Evolutionary conservation across 2,113 vertebrate species (phyloP).

Genomic region (Gymnogyps californianus): DNA sequence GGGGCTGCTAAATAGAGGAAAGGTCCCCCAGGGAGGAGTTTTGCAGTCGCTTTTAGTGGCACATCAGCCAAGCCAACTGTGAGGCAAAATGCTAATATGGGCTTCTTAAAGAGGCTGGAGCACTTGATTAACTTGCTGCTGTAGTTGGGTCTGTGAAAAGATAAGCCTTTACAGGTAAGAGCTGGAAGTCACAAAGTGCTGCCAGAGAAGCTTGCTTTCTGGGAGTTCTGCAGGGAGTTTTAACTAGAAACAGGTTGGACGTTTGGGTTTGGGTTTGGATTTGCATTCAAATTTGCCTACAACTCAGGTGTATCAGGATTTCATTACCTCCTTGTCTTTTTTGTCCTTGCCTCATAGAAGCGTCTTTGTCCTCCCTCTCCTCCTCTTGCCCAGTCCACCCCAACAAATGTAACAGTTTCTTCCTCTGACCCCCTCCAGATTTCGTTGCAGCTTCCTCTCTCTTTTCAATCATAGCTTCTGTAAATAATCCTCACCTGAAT

Average conservation of each 20-base stretch:
- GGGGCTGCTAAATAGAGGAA: neutral
- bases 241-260: neutral
- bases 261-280: neutral
- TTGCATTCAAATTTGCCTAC: neutral
- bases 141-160: neutral
- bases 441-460: neutral
- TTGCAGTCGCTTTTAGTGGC: neutral
- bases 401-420: neutral
- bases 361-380: neutral
- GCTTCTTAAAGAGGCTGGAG: neutral
- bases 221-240: neutral
- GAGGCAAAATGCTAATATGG: conserved; percentile 7
- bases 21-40: conserved; percentile 1
- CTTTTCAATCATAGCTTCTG: neutral
- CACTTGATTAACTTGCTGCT: conserved; percentile 11
- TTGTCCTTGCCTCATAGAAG: neutral
- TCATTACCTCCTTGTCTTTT: neutral
- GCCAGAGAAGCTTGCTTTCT: neutral
- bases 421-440: neutral
- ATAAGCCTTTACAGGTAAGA: neutral
- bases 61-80: neutral
- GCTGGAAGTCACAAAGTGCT: neutral
- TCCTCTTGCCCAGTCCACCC: neutral
- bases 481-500: conserved; percentile 83
- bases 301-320: neutral